phyloP scores from a whole-genome alignment of 2,797 vertebrate species.

The Hippoglossus hippoglossus region DNA sequence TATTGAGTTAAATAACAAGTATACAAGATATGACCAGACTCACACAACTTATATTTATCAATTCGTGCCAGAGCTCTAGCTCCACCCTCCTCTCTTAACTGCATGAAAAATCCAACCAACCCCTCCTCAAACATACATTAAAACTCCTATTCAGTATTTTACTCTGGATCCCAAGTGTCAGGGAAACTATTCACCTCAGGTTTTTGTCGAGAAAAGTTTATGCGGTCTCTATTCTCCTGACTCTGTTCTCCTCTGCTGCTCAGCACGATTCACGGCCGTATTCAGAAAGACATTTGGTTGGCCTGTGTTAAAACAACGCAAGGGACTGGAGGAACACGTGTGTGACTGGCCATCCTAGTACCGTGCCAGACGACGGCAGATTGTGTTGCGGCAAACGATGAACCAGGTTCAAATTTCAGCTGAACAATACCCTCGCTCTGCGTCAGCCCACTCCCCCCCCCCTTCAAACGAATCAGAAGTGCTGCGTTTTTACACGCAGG shows the following conservation, averaged over 20 bases:
- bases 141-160: background rate
- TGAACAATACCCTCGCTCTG: background rate
- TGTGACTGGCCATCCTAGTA: background rate
- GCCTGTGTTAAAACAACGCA: background rate
- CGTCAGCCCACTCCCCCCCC: background rate
- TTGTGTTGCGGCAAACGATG: background rate
- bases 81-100: background rate
- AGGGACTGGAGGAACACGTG: background rate
- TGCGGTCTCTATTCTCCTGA: background rate
- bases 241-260: slow-evolving; percentile 8
- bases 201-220: background rate
- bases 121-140: background rate
- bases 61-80: background rate
- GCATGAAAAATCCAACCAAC: background rate
- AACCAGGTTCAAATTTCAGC: background rate
- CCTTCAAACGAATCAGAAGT: background rate
- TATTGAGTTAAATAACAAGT: background rate
- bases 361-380: background rate
- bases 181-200: background rate
- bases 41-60: background rate
- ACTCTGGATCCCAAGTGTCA: too few species aligned
- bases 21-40: background rate
- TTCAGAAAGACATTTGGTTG: background rate
- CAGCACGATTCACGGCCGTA: background rate
- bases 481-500: background rate